Conservation (phyloP, 2,113 vertebrate genomes). For the Callipepla squamata region DNA sequence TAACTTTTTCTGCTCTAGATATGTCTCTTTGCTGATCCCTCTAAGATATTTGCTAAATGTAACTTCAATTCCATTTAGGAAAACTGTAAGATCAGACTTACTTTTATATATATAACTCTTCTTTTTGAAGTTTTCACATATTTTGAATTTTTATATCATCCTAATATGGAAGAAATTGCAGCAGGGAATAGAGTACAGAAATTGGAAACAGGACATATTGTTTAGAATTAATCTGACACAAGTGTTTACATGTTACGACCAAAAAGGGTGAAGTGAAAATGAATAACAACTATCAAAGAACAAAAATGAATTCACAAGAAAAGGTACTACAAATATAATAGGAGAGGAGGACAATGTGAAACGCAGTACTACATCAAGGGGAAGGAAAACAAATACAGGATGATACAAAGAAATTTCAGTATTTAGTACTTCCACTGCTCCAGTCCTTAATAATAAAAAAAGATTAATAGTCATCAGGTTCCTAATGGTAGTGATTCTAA, state of each 20-base stretch:
- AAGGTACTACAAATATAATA: background rate
- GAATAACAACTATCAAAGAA: background rate
- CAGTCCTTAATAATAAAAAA: background rate
- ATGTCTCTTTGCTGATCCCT: background rate
- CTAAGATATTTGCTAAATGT: background rate
- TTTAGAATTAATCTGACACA: background rate
- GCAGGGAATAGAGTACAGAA: background rate
- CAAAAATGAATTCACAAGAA: background rate
- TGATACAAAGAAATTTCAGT: background rate
- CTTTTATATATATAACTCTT: background rate
- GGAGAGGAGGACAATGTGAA: background rate
- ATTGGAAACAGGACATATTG: background rate
- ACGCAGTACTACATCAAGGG: background rate
- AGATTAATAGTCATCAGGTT: background rate
- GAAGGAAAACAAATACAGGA: background rate
- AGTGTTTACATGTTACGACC: background rate
- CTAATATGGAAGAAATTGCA: background rate
- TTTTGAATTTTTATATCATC: background rate
- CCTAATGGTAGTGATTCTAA: background rate
- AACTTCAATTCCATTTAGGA: background rate
- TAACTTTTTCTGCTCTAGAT: background rate
- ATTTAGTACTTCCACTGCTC: background rate
- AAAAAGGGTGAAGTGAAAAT: background rate
- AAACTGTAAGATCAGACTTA: background rate
- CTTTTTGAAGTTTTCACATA: background rate